phyloP scores from a whole-genome alignment of 2,888 invertebrate genomes.

The Blomia tropicalis region DNA sequence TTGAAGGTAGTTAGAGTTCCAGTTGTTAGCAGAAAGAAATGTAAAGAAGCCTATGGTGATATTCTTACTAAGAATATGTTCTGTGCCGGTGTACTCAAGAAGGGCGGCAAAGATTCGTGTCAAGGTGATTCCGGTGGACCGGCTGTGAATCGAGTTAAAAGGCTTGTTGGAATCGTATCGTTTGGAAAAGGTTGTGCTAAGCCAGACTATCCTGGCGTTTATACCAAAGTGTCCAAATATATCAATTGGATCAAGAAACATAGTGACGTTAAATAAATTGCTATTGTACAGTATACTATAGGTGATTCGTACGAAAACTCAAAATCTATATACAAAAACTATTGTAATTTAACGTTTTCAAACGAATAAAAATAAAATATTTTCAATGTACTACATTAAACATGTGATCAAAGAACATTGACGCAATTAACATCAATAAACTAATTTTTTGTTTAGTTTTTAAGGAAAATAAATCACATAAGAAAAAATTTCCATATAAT shows the following conservation, averaged over 20 bases:
- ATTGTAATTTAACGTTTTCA: too few species aligned
- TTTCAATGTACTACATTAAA: too few species aligned
- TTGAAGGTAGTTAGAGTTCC: background rate
- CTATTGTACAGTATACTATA: too few species aligned
- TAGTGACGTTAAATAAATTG: too few species aligned
- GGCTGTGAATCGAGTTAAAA: background rate
- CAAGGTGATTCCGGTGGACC: background rate
- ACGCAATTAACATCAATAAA: too few species aligned
- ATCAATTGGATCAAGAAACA: background rate
- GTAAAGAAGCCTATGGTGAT: background rate
- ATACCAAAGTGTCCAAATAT: background rate
- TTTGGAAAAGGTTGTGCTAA: background rate
- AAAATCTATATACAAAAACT: too few species aligned
- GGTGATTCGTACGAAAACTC: too few species aligned
- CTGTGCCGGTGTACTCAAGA: background rate
- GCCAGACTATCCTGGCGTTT: background rate
- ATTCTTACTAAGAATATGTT: background rate
- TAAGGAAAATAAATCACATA: too few species aligned
- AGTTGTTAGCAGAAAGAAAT: background rate
- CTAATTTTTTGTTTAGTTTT: too few species aligned
- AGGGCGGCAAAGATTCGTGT: background rate
- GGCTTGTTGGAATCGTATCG: background rate
- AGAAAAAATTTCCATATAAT: too few species aligned
- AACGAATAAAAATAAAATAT: too few species aligned
- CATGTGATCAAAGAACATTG: too few species aligned